phyloP scores from a whole-genome alignment of 53 echinoderm and acorn worm species.

The Holothuria leucospilota region DNA sequence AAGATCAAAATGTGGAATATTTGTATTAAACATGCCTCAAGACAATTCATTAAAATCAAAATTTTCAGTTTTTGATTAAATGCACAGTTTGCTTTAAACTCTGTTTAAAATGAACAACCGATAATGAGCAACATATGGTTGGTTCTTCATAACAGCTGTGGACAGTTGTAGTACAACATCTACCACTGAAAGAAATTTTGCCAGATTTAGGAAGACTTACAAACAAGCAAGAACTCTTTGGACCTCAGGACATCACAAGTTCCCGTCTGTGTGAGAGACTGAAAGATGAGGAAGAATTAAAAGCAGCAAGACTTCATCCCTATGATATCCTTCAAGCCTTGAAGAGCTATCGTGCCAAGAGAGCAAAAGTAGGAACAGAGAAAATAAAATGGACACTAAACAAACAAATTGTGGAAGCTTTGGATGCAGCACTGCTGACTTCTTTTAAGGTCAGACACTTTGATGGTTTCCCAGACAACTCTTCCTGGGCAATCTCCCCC shows the following conservation, averaged over 20 bases:
- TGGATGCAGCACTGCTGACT: slow-evolving; percentile 80
- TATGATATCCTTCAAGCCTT: slow-evolving; percentile 70
- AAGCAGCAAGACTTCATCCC: slow-evolving; percentile 82
- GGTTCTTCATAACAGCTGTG: slow-evolving; percentile 63
- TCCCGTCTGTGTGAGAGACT: slow-evolving; percentile 76
- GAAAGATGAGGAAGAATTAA: slow-evolving; percentile 57
- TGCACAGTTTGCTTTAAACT: too few species aligned
- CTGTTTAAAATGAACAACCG: too few species aligned
- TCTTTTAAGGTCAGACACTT: slow-evolving; percentile 29
- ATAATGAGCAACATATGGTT: neutral
- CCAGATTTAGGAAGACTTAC: slow-evolving; percentile 80
- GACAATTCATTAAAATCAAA: too few species aligned
- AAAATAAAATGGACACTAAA: slow-evolving; percentile 79
- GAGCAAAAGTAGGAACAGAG: slow-evolving; percentile 78
- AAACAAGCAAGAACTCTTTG: slow-evolving; percentile 62
- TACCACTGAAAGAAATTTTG: slow-evolving; percentile 83
- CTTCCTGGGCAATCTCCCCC: too few species aligned
- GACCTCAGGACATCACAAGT: slow-evolving; percentile 54
- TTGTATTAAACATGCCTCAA: too few species aligned
- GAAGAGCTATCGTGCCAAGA: slow-evolving; percentile 76
- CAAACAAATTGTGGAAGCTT: slow-evolving; percentile 63
- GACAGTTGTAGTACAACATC: slow-evolving; percentile 66
- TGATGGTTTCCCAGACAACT: too few species aligned
- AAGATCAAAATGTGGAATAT: too few species aligned
- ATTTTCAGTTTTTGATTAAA: too few species aligned